phyloP scores from a whole-genome alignment of 2,888 invertebrate genomes.

The Drosophila leonis region DNA sequence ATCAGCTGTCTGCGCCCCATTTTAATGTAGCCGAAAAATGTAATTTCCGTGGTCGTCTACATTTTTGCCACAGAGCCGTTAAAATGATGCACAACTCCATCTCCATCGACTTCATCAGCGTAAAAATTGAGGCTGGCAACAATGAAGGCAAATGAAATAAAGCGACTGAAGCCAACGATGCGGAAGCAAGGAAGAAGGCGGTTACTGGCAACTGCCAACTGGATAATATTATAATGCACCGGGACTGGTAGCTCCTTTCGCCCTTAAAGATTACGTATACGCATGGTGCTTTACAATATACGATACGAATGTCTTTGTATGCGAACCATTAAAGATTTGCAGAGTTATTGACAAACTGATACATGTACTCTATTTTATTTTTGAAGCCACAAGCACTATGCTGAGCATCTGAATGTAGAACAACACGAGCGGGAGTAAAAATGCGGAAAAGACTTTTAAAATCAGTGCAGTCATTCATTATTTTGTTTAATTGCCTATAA shows the following conservation, averaged over 20 bases:
- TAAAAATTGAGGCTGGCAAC: constrained; percentile 60
- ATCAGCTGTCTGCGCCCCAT: constrained; percentile 71
- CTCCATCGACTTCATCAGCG: constrained; percentile 70
- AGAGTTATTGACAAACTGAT: not conserved
- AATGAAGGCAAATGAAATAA: constrained; percentile 32
- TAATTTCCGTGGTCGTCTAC: constrained; percentile 74
- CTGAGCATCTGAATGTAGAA: not conserved
- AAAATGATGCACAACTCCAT: constrained; percentile 74
- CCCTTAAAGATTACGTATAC: constrained; percentile 40
- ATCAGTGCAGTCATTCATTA: constrained; percentile 65
- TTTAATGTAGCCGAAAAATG: constrained; percentile 82
- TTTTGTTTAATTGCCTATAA: constrained; percentile 81
- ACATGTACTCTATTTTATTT: not conserved
- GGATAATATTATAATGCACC: constrained; percentile 7
- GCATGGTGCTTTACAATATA: constrained; percentile 10
- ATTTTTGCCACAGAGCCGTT: constrained; percentile 60
- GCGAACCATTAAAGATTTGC: not conserved
- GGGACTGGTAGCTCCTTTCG: not conserved
- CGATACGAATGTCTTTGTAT: too few species aligned
- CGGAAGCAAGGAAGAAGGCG: constrained; percentile 45
- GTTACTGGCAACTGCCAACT: not conserved
- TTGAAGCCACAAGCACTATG: not conserved
- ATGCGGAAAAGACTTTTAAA: constrained; percentile 37
- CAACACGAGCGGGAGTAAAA: not conserved
- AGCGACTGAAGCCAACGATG: constrained; percentile 29